These are phyloP conservation scores for Anthoscopus minutus DNA, from an alignment of 2,113 vertebrate genomes.

Conservation along the genomic window DNA sequence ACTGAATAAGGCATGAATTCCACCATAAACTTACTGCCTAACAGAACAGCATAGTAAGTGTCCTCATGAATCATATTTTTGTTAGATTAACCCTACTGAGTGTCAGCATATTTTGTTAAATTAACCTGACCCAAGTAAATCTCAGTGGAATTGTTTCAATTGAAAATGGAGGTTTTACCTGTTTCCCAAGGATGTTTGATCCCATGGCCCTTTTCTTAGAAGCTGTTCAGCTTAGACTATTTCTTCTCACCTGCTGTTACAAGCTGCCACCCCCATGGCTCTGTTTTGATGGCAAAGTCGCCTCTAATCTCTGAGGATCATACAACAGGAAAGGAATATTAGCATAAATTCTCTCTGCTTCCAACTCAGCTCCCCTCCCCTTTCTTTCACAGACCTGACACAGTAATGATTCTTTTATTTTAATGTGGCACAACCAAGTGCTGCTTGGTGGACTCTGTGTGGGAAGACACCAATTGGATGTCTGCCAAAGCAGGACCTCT, in stretches of 20 bases:
- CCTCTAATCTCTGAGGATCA: neutral
- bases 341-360: neutral
- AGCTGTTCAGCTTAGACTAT: neutral
- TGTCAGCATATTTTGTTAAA: neutral
- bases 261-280: neutral
- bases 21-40: neutral
- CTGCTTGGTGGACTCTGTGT: neutral
- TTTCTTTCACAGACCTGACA: neutral
- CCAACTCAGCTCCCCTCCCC: fast-evolving
- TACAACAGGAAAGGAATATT: neutral
- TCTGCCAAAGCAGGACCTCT: neutral
- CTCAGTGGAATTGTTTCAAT: neutral
- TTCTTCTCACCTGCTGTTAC: neutral
- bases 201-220: neutral
- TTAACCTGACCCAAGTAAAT: neutral
- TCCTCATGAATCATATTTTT: neutral
- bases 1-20: neutral
- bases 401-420: neutral
- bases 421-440: neutral
- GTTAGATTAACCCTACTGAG: neutral
- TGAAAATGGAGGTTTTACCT: neutral
- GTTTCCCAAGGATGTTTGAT: neutral
- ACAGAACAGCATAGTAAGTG: neutral
- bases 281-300: neutral
- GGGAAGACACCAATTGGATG: neutral